Evolutionary conservation across 2,888 invertebrate species (phyloP).

Genomic region (Spodoptera littoralis): DNA sequence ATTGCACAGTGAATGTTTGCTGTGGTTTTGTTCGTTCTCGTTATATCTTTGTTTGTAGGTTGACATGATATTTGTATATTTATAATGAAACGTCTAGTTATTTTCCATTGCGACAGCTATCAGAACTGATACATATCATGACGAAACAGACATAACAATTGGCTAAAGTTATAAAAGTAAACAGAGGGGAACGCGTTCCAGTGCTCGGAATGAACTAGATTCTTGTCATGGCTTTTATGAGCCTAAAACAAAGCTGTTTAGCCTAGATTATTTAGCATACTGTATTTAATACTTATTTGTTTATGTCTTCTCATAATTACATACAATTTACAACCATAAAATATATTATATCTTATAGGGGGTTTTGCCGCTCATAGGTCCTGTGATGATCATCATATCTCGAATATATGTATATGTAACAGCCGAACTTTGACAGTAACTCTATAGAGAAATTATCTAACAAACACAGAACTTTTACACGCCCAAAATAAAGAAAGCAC

Average conservation of each 20-base stretch:
- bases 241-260: slow-evolving; percentile 10
- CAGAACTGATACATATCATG: slow-evolving; percentile 27
- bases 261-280: neutral
- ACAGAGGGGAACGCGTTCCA: slow-evolving; percentile 47
- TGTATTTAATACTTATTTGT: neutral
- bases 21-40: slow-evolving; percentile 37
- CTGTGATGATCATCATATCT: too few relatives aligned
- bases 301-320: slow-evolving; percentile 2
- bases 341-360: too few relatives aligned
- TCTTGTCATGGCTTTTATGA: slow-evolving; percentile 26
- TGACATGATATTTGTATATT: slow-evolving; percentile 43
- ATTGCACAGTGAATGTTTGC: slow-evolving; percentile 49
- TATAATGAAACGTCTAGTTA: slow-evolving; percentile 25
- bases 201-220: slow-evolving; percentile 36
- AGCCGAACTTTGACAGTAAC: too few relatives aligned
- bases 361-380: too few relatives aligned
- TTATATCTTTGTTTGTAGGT: slow-evolving; percentile 37
- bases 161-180: slow-evolving; percentile 50
- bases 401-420: too few relatives aligned
- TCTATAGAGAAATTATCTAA: too few relatives aligned
- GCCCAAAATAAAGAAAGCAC: too few relatives aligned
- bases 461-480: too few relatives aligned
- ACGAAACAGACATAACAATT: slow-evolving; percentile 41
- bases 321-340: neutral
- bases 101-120: slow-evolving; percentile 29